A percentile compares a stretch with the other conserved stretches of the same genome.
Conservation (phyloP, 2,113 vertebrate species). For the Tympanuchus pallidicinctus region DNA sequence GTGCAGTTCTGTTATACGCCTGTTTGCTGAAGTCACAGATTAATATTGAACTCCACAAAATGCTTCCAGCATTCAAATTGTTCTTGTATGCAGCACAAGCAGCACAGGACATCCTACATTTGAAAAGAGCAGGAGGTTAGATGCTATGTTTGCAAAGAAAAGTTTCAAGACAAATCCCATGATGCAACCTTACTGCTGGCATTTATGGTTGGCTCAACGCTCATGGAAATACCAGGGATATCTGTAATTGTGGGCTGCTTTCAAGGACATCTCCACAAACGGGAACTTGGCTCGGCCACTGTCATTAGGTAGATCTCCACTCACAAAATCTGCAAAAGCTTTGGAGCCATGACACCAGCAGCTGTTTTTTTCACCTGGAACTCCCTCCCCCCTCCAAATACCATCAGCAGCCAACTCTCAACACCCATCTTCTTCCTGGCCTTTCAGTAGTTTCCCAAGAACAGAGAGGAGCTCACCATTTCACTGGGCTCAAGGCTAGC, state of each 20-base stretch:
- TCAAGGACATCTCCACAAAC: not conserved
- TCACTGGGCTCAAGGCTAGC: not conserved
- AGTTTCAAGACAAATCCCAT: not conserved
- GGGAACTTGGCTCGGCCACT: not conserved
- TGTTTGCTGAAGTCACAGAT: not conserved
- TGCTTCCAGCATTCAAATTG: not conserved
- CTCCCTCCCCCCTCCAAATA: not conserved
- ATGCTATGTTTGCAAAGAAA: not conserved
- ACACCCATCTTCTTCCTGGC: not conserved
- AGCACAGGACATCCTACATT: not conserved
- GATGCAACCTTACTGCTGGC: not conserved
- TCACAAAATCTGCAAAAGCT: not conserved
- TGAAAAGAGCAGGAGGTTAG: not conserved
- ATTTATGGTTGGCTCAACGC: not conserved
- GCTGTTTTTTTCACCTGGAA: not conserved
- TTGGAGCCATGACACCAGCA: not conserved
- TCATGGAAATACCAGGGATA: not conserved
- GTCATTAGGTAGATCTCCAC: not conserved
- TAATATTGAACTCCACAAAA: not conserved
- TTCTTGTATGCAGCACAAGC: not conserved
- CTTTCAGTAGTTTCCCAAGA: not conserved
- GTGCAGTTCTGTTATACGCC: not conserved
- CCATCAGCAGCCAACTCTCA: not conserved
- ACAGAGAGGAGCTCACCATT: accelerated
- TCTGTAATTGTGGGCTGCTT: not conserved